A percentile compares a stretch with the other conserved stretches of the same genome.
Evolutionary conservation across 2,888 invertebrate genomes (phyloP).

Genomic region (Adela reaumurella): DNA sequence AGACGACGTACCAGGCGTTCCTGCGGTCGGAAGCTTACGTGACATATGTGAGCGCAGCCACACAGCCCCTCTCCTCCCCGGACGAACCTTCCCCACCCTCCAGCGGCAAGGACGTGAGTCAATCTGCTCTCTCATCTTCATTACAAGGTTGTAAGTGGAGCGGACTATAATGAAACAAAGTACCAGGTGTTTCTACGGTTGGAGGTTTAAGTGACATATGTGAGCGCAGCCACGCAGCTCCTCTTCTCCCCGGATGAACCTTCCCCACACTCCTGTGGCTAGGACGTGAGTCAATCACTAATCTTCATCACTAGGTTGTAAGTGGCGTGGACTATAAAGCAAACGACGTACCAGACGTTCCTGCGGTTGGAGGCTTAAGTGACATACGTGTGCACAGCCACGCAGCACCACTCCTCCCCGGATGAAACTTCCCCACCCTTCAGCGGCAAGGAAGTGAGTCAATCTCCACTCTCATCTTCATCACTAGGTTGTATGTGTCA

Average conservation of each 20-base stretch:
- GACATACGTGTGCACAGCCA: slow-evolving; percentile 78
- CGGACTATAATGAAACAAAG: too few relatives aligned
- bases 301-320: too few relatives aligned
- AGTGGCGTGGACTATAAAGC: slow-evolving; percentile 79
- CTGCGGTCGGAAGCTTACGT: slow-evolving; percentile 90
- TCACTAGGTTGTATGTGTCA: too few relatives aligned
- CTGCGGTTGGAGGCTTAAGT: slow-evolving; percentile 90
- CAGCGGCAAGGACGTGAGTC: slow-evolving; percentile 23
- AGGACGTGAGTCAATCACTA: slow-evolving; percentile 29
- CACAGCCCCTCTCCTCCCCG: slow-evolving; percentile 69
- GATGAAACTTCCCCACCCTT: slow-evolving; percentile 28
- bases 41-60: slow-evolving; percentile 78
- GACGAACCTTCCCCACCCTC: slow-evolving; percentile 28
- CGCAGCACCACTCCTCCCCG: slow-evolving; percentile 69
- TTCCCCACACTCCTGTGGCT: slow-evolving; percentile 24
- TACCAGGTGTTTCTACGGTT: slow-evolving; percentile 90
- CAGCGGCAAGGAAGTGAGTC: slow-evolving; percentile 23
- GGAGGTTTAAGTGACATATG: slow-evolving; percentile 84
- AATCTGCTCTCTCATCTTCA: too few relatives aligned
- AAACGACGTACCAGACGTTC: slow-evolving; percentile 89
- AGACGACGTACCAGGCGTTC: slow-evolving; percentile 89
- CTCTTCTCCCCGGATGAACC: slow-evolving; percentile 57
- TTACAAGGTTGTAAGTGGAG: too few relatives aligned
- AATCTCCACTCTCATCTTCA: too few relatives aligned
- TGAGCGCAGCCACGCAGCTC: slow-evolving; percentile 79